Conservation (phyloP, 30 jellyfish, hydroid and myxozoan genomes). For the Sanderia malayensis region DNA sequence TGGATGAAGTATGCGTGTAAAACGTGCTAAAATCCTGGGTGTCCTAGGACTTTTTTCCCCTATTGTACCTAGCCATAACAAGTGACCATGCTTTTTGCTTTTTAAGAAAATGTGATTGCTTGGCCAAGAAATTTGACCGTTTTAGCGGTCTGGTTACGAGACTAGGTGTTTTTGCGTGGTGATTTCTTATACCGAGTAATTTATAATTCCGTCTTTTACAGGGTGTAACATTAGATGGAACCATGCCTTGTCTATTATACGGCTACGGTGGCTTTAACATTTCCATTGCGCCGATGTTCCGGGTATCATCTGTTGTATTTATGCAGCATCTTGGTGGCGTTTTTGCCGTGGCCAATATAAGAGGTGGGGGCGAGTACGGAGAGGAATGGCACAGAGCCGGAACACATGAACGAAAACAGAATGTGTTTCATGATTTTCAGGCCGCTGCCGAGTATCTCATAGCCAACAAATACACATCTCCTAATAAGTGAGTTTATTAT, state of each 20-base stretch:
- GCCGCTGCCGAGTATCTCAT: slow-evolving; percentile 92
- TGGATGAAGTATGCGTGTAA: no score
- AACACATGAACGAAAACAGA: slow-evolving; percentile 63
- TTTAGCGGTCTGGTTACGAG: no score
- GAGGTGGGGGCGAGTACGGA: slow-evolving; percentile 99
- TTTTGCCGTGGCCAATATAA: slow-evolving; percentile 82
- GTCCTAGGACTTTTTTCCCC: no score
- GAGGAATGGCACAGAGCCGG: slow-evolving; percentile 96
- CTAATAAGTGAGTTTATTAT: slow-evolving; percentile 60
- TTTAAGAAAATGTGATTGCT: no score
- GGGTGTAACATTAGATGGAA: slow-evolving; percentile 84
- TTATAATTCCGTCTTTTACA: slow-evolving; percentile 23
- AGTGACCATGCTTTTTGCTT: no score
- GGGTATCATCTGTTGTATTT: slow-evolving; percentile 63
- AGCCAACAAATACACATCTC: slow-evolving; percentile 68
- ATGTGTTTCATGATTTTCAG: slow-evolving; percentile 91
- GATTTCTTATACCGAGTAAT: no score
- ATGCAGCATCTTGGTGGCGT: slow-evolving; percentile 90
- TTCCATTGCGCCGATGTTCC: slow-evolving; percentile 82
- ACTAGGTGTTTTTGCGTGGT: no score
- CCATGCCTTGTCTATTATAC: slow-evolving; percentile 81
- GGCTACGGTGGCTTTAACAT: slow-evolving; percentile 99
- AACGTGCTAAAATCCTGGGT: no score
- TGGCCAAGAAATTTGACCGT: no score
- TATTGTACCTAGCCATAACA: no score